Evolutionary conservation across 2,888 invertebrate species (phyloP).

Genomic region (Mimachlamys varia): DNA sequence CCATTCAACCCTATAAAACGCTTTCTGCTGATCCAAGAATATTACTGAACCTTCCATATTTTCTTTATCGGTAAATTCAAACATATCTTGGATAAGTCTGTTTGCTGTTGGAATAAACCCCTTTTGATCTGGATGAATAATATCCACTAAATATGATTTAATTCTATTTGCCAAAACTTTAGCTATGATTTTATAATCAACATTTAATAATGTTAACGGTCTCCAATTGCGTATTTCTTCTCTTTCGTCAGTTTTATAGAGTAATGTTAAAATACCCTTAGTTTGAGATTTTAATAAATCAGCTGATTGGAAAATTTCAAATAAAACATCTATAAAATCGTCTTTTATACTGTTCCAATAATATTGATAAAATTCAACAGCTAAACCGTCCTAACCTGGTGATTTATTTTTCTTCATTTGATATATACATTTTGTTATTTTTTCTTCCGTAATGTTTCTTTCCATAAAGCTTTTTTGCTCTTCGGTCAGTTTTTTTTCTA

Average conservation of each 20-base stretch:
- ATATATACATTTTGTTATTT: no score
- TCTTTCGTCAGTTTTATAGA: constrained; percentile 37
- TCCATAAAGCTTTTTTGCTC: no score
- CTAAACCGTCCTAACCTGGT: neutral
- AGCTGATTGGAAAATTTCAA: neutral
- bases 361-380: neutral
- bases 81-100: constrained; percentile 28
- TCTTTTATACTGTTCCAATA: constrained; percentile 17
- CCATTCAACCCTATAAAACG: constrained; percentile 42
- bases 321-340: neutral
- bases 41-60: constrained; percentile 33
- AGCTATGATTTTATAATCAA: constrained; percentile 41
- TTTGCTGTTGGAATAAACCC: constrained; percentile 36
- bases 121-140: constrained; percentile 40
- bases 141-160: neutral
- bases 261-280: constrained; percentile 17
- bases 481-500: neutral
- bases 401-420: neutral
- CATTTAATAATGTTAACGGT: constrained; percentile 36
- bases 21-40: constrained; percentile 41
- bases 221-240: constrained; percentile 38
- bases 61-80: constrained; percentile 30
- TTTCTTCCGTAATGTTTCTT: no score
- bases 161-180: neutral
- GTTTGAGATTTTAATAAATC: neutral